A percentile compares a stretch with the other conserved stretches of the same genome.
phyloP scores from a whole-genome alignment of 2,888 invertebrate genomes.

The Acanthosoma haemorrhoidale region DNA sequence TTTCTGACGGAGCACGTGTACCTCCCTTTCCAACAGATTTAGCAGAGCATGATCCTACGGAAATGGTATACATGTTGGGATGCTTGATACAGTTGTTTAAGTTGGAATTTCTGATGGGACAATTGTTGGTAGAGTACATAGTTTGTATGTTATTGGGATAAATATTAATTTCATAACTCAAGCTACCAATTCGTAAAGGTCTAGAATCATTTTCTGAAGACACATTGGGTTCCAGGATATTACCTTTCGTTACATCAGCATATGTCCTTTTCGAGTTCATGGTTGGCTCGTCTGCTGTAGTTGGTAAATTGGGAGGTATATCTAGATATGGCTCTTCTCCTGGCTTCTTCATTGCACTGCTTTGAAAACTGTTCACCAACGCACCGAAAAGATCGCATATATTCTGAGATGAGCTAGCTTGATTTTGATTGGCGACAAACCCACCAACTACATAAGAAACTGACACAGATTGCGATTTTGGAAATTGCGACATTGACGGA shows the following conservation, averaged over 20 bases:
- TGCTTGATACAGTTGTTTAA: neutral
- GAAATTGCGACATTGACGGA: neutral
- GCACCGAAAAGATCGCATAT: conserved; percentile 26
- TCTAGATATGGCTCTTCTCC: neutral
- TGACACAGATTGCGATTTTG: neutral
- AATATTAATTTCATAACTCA: neutral
- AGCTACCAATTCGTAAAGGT: neutral
- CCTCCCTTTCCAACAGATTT: neutral
- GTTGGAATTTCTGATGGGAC: neutral
- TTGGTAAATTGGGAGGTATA: neutral
- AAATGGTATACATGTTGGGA: neutral
- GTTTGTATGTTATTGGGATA: conserved; percentile 1
- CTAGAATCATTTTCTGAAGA: neutral
- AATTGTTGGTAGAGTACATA: neutral
- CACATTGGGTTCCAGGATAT: neutral
- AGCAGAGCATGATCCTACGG: neutral
- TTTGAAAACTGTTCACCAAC: conserved; percentile 23
- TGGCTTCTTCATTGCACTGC: neutral
- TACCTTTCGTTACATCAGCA: conserved; percentile 35
- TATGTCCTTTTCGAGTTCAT: conserved; percentile 29
- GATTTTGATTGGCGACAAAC: conserved; percentile 38
- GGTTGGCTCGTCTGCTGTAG: neutral
- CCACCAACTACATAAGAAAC: conserved; percentile 37
- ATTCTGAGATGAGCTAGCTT: conserved; percentile 25
- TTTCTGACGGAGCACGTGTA: neutral